Conservation (phyloP, 2,113 vertebrate genomes). For the Stigmatopora argus region DNA sequence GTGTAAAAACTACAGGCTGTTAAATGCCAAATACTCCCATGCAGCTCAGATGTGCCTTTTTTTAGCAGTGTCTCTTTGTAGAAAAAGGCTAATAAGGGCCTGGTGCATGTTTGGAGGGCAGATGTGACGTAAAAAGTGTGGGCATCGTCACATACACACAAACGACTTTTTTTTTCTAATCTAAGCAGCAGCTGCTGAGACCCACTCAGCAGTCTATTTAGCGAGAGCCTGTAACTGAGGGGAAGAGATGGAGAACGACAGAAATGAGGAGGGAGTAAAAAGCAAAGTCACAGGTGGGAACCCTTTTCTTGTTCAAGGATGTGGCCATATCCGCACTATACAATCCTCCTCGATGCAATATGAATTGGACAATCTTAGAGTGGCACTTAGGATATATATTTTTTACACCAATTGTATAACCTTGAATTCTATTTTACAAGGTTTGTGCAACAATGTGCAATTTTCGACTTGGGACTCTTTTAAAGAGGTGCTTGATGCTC, state of each 20-base stretch:
- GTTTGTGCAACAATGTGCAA: too few species aligned
- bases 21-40: not conserved
- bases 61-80: not conserved
- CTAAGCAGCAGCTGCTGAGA: conserved; percentile 61
- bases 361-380: too few species aligned
- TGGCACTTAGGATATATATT: too few species aligned
- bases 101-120: conserved; percentile 25
- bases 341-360: too few species aligned
- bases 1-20: not conserved
- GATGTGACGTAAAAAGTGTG: conserved; percentile 44
- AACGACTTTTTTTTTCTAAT: conserved; percentile 36
- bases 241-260: conserved; percentile 15
- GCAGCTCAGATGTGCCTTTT: not conserved
- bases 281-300: conserved; percentile 49
- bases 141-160: conserved; percentile 26
- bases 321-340: not conserved
- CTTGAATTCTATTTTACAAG: too few species aligned
- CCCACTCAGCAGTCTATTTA: conserved; percentile 61
- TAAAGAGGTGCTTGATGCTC: too few species aligned
- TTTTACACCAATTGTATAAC: too few species aligned
- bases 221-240: conserved; percentile 39
- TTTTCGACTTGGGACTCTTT: too few species aligned
- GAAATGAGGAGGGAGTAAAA: conserved; percentile 18
- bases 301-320: conserved; percentile 38
- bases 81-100: conserved; percentile 1